These are phyloP conservation scores for Heptranchias perlo DNA, from an alignment of 2,113 vertebrate species.

Conservation along the genomic window DNA sequence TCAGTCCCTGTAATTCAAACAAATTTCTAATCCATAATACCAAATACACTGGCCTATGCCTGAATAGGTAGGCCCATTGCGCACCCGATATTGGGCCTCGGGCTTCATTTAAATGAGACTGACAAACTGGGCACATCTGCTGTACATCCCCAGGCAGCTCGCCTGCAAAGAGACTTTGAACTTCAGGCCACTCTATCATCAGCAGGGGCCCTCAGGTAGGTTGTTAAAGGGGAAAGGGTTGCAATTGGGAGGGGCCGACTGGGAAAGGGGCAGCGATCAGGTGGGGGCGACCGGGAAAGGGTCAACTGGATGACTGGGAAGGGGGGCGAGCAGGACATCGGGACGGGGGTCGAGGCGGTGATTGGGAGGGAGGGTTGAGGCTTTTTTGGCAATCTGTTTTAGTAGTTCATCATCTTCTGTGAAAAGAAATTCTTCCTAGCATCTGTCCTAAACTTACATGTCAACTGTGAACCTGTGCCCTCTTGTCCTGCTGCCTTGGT, in stretches of 20 bases:
- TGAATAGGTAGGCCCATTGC: neutral
- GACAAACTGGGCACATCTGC: no score
- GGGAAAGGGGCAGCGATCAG: neutral
- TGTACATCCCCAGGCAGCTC: neutral
- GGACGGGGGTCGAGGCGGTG: no score
- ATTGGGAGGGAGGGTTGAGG: no score
- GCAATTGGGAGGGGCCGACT: neutral
- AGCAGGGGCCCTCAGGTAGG: neutral
- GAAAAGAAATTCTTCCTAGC: neutral
- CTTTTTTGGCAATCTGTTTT: neutral
- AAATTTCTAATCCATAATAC: neutral
- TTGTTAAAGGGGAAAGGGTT: neutral
- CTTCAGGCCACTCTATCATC: neutral
- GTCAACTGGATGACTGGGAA: neutral
- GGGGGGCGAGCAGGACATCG: neutral
- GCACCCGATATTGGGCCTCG: neutral
- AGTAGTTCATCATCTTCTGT: neutral
- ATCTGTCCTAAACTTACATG: neutral
- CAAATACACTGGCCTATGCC: neutral
- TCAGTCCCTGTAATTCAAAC: neutral
- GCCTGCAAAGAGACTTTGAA: neutral
- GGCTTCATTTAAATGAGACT: neutral
- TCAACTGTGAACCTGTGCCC: neutral
- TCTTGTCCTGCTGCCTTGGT: neutral
- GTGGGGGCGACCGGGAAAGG: neutral